Conservation (phyloP, 1,140 invertebrate genomes). For the Melitaea cinxia region DNA sequence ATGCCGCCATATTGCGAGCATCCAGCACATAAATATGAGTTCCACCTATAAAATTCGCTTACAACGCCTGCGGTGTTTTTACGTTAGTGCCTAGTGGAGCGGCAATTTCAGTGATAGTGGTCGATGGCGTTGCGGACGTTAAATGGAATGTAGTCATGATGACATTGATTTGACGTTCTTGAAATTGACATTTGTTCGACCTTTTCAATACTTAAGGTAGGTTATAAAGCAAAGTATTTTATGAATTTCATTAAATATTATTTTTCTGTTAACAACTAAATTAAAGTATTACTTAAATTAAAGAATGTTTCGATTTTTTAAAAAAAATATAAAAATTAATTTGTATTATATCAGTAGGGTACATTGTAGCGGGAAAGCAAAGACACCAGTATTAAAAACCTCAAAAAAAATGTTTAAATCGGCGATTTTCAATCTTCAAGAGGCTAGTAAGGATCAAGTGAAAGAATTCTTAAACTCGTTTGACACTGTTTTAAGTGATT, state of each 20-base stretch:
- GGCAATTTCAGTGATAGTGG: too few species aligned
- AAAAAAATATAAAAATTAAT: conserved; percentile 23
- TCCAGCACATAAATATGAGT: too few species aligned
- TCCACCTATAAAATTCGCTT: too few species aligned
- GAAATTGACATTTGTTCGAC: conserved; percentile 29
- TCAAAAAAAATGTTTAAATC: conserved; percentile 69
- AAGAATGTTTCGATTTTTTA: conserved; percentile 25
- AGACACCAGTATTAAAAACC: conserved; percentile 34
- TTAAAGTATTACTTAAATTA: neutral
- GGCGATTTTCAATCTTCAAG: conserved; percentile 65
- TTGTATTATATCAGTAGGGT: conserved; percentile 43
- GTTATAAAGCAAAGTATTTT: conserved; percentile 8
- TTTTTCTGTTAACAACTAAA: neutral
- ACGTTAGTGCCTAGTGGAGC: too few species aligned
- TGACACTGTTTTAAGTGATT: conserved; percentile 91
- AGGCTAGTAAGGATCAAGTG: conserved; percentile 80
- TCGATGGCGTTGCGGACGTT: neutral
- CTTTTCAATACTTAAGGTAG: conserved; percentile 28
- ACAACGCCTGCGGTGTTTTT: too few species aligned
- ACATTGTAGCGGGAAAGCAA: conserved; percentile 37
- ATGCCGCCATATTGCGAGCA: too few species aligned
- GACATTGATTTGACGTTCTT: neutral
- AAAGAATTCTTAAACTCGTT: conserved; percentile 87
- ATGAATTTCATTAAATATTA: neutral
- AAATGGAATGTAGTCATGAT: too few species aligned